Evolutionary conservation across 2,888 invertebrate genomes (phyloP), one percentile per base, ranked within the genome.

Genomic region (Papilio elwesi): DNA sequence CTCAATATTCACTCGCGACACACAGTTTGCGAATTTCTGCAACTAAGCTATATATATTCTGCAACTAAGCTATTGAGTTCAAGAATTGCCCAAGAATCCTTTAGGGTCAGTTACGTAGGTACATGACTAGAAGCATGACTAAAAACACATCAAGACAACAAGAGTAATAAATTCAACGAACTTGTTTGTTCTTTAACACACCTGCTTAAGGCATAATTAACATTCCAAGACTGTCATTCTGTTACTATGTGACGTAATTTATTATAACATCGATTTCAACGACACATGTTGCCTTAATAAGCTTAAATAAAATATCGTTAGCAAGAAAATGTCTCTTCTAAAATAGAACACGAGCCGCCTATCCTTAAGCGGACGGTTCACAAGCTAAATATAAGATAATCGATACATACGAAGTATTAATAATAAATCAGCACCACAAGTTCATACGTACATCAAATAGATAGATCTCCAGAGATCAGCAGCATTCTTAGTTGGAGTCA

Each of bases 341-440:
- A 72, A 63, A 68, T 68, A 72, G 71, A 68, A 72, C 68, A 36
- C 43, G 38, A n/a, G 47, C 62, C 47, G 13, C 48, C 70, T 48
- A 48, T 51, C 71, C 71, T 36, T 68, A 63, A 47, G 16, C 62
- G 68, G 63, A 36, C 67, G 51, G 59, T 52, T 63, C 57, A 38
- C 65, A 16, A 51, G 67, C 68, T 72, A 71, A 67, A 71, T 66
- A 71, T 71, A 71, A 68, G n/a, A 72, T 68, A 72, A 72, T 72
- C 71, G 48, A 72, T 68, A 68, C 26, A 8, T 47, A 36, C 53
- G 51, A 26, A 7, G 36, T 55, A 64, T 70, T 48, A 64, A 70
- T 64, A 70, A n/a, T 11, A 47, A 47, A 70, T 55, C 10, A 11
- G 8, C 26, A 10, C n/a, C 12, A 6, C 57, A 59, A 59, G 59